Conservation (phyloP, 2,888 invertebrate species). For the Diplolepis rosae region DNA sequence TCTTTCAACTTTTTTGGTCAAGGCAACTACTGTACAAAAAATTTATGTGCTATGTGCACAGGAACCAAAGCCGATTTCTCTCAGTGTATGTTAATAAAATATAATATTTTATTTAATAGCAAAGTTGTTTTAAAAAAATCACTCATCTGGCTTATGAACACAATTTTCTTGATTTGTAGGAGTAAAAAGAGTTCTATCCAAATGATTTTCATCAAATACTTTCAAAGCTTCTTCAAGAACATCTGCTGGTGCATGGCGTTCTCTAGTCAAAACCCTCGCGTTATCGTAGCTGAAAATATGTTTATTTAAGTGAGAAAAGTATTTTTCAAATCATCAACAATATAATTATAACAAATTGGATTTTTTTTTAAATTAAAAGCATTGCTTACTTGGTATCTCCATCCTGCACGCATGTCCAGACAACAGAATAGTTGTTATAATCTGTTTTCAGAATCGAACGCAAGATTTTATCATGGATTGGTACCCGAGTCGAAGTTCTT, state of each 20-base stretch:
- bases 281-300: constrained; percentile 66
- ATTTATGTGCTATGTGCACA: too few species aligned
- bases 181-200: constrained; percentile 77
- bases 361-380: not conserved
- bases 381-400: constrained; percentile 74
- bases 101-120: too few species aligned
- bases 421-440: constrained; percentile 78
- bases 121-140: not conserved
- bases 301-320: not conserved
- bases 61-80: too few species aligned
- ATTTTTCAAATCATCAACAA: not conserved
- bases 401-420: constrained; percentile 79
- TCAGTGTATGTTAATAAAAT: too few species aligned
- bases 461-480: constrained; percentile 76
- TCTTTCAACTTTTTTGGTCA: too few species aligned
- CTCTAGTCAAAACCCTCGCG: constrained; percentile 80
- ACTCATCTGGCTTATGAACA: not conserved
- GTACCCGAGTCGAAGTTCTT: too few species aligned
- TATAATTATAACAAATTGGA: not conserved
- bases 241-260: constrained; percentile 76
- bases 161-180: constrained; percentile 80
- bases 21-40: too few species aligned
- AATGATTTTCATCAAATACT: constrained; percentile 76
- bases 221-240: constrained; percentile 79
- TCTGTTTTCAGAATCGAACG: constrained; percentile 82